phyloP scores from a whole-genome alignment of 2,888 invertebrate species.

The Parapristionchus giblindavisi region DNA sequence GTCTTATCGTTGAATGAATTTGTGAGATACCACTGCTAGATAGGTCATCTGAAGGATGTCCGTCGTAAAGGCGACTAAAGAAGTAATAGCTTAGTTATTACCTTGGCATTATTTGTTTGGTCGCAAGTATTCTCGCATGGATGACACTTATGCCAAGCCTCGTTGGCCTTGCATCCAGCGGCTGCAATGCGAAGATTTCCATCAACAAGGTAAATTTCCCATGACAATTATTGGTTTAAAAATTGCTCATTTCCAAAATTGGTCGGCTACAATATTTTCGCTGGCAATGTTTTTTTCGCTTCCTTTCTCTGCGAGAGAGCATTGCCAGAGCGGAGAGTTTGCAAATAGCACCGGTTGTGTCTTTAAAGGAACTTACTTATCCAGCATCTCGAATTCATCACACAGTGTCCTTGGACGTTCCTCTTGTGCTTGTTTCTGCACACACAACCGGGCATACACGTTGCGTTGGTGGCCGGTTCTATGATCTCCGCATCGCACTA shows the following conservation, averaged over 20 bases:
- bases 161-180: background rate
- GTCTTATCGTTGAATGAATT: no score
- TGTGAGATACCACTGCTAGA: no score
- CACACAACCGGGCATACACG: constrained; percentile 13
- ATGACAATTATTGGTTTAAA: no score
- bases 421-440: constrained; percentile 21
- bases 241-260: no score
- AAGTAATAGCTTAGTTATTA: no score
- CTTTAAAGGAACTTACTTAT: background rate
- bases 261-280: no score
- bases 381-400: constrained; percentile 19
- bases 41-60: no score
- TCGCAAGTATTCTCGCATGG: background rate
- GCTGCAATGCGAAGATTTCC: constrained; percentile 2
- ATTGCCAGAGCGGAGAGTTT: background rate
- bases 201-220: no score
- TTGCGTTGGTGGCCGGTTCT: background rate
- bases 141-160: constrained; percentile 5
- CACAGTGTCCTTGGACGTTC: constrained; percentile 10
- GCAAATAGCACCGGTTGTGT: background rate
- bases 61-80: no score
- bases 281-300: background rate
- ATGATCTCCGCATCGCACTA: background rate
- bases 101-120: no score
- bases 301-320: background rate